These are phyloP conservation scores for Casuarius casuarius DNA, from an alignment of 2,113 vertebrate species.

Conservation along the genomic window DNA sequence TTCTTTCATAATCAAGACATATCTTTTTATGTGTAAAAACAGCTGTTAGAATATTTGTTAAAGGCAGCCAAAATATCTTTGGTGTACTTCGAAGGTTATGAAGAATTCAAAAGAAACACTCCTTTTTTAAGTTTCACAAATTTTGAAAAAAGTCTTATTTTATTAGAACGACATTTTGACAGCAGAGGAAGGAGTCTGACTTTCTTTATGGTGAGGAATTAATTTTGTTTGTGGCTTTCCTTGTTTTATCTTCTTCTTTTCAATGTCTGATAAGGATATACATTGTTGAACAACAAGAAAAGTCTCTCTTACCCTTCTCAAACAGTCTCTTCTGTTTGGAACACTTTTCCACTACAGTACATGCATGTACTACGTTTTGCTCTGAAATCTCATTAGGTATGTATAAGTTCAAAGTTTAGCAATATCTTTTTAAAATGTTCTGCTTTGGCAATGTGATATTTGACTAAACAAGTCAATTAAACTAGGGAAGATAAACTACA, in stretches of 20 bases:
- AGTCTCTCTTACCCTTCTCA: background rate
- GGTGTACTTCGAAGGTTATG: background rate
- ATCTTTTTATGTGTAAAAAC: background rate
- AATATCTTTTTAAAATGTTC: background rate
- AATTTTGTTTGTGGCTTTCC: background rate
- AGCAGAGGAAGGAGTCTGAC: background rate
- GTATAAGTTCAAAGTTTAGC: constrained; percentile 17
- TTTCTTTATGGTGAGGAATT: background rate
- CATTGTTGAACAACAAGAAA: background rate
- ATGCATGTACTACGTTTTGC: background rate
- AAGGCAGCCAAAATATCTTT: background rate
- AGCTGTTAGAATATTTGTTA: background rate
- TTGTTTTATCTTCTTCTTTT: background rate
- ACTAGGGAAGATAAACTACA: constrained; percentile 53
- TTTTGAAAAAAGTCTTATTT: background rate
- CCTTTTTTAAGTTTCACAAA: background rate
- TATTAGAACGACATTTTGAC: background rate
- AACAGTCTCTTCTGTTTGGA: background rate
- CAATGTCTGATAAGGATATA: background rate
- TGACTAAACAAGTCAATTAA: constrained; percentile 61
- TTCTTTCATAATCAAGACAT: background rate
- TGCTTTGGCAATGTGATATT: constrained; percentile 18
- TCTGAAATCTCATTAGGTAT: constrained; percentile 30
- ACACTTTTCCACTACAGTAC: background rate
- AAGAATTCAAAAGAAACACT: background rate